Evolutionary conservation across 2,113 vertebrate species (phyloP).

Genomic region (Thoracochromis brauschi): DNA sequence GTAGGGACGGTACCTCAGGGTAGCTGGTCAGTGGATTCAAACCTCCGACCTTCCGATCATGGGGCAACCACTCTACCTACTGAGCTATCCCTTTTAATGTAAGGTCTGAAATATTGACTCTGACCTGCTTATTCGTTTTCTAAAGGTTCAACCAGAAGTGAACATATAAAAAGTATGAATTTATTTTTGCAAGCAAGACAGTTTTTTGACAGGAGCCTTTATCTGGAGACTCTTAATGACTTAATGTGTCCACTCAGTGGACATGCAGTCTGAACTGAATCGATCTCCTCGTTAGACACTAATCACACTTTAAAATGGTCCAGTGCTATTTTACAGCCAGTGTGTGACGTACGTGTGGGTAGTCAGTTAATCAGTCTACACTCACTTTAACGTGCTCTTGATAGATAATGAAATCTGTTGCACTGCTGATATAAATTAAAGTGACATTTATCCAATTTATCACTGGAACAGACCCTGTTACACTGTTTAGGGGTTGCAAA

Average conservation of each 20-base stretch:
- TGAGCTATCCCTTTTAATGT: background rate
- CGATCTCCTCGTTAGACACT: slow-evolving; percentile 31
- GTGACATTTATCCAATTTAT: slow-evolving; percentile 36
- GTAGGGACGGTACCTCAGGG: background rate
- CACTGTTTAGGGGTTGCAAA: background rate
- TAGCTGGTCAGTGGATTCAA: background rate
- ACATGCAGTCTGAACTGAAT: background rate
- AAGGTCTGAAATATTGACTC: background rate
- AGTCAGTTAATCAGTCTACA: slow-evolving; percentile 37
- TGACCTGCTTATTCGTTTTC: background rate
- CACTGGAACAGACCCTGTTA: background rate
- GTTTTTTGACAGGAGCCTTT: background rate
- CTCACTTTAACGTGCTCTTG: slow-evolving; percentile 50
- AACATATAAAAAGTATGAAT: background rate
- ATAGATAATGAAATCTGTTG: slow-evolving; percentile 37
- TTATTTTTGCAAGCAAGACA: background rate
- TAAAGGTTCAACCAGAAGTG: background rate
- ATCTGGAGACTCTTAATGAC: background rate
- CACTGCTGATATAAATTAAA: slow-evolving; percentile 39
- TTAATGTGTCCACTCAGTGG: background rate
- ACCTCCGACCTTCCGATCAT: background rate
- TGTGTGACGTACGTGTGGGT: slow-evolving; percentile 39
- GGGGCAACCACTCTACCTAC: background rate
- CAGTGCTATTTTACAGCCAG: slow-evolving; percentile 44
- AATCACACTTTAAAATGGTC: slow-evolving; percentile 52